phyloP scores from a whole-genome alignment of 35 echinoderm and acorn worm species.

The Hemicentrotus pulcherrimus region DNA sequence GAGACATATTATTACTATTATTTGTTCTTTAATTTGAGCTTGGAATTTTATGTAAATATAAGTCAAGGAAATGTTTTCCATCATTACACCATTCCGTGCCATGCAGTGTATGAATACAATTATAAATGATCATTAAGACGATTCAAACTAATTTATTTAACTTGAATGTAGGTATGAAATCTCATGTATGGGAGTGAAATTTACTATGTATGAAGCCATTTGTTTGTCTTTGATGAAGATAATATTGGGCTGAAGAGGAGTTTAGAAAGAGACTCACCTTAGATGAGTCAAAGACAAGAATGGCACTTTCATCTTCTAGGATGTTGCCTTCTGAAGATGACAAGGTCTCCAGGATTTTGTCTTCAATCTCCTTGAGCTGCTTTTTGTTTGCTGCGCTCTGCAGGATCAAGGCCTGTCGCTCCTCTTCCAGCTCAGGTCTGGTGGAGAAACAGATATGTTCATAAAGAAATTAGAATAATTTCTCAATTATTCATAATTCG shows the following conservation, averaged over 20 bases:
- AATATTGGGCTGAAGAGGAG: not conserved
- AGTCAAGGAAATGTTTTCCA: no score
- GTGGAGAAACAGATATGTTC: not conserved
- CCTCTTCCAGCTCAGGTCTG: conserved; percentile 96
- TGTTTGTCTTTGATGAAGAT: not conserved
- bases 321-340: conserved; percentile 99
- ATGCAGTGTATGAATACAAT: no score
- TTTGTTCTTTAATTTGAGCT: no score
- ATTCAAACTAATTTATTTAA: no score
- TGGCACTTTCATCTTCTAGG: conserved; percentile 94
- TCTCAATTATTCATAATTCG: not conserved
- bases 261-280: conserved; percentile 58
- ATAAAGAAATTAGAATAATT: not conserved
- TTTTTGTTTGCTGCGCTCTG: conserved; percentile 98
- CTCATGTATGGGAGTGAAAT: not conserved
- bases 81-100: no score
- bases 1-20: no score
- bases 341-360: conserved; percentile 96
- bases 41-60: no score
- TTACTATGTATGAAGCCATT: not conserved
- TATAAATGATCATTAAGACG: no score
- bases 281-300: conserved; percentile 91
- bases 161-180: no score
- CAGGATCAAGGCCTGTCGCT: conserved; percentile 87
- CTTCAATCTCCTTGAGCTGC: conserved; percentile 99